Conservation (phyloP, 2,797 vertebrate species). For the Epinephelus awoara region DNA sequence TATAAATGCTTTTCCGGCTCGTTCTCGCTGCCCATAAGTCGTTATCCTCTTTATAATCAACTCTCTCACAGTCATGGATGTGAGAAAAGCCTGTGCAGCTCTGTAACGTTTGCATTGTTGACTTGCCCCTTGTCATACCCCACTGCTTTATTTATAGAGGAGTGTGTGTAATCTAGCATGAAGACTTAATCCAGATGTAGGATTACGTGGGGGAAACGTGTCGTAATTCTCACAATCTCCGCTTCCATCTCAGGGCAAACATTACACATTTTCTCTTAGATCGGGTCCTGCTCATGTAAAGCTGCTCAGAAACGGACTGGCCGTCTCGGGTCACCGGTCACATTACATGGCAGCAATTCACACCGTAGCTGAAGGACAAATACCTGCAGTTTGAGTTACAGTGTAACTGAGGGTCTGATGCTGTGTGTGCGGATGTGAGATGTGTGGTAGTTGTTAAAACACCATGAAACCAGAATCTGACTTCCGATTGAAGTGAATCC, state of each 20-base stretch:
- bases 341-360: constrained; percentile 38
- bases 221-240: constrained; percentile 61
- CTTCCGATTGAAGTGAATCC: constrained; percentile 23
- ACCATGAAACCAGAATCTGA: not conserved
- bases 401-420: not conserved
- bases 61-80: not conserved
- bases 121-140: constrained; percentile 35
- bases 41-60: not conserved
- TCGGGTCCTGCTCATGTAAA: constrained; percentile 34
- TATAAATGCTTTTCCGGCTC: too few species aligned
- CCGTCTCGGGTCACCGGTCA: constrained; percentile 33
- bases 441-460: constrained; percentile 39
- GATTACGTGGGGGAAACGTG: constrained; percentile 62
- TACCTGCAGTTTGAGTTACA: constrained; percentile 14
- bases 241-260: constrained; percentile 56
- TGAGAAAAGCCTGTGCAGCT: constrained; percentile 24
- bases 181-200: constrained; percentile 70
- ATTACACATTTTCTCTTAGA: constrained; percentile 42
- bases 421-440: constrained; percentile 6
- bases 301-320: constrained; percentile 3
- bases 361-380: constrained; percentile 28
- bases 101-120: constrained; percentile 31
- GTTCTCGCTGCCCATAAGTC: too few species aligned
- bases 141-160: constrained; percentile 40
- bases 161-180: constrained; percentile 54